Conservation (phyloP, 1,140 invertebrate species). For the Asobara japonica region DNA sequence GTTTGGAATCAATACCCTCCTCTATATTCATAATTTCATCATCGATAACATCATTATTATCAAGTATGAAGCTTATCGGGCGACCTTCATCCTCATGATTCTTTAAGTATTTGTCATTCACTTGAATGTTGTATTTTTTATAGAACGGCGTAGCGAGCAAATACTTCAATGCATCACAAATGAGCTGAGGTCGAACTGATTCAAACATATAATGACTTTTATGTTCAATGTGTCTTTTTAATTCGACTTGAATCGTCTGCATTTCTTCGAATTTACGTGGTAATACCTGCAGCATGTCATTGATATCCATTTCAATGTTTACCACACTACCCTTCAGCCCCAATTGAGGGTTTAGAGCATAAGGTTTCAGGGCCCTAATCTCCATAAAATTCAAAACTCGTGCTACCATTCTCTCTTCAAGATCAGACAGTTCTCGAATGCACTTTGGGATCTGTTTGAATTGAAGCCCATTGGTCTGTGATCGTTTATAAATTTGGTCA, state of each 20-base stretch:
- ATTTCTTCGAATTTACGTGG: too few species aligned
- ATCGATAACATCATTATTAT: too few species aligned
- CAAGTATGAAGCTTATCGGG: neutral
- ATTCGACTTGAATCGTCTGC: too few species aligned
- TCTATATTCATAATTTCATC: too few species aligned
- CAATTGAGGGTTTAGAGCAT: constrained; percentile 35
- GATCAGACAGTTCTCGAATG: too few species aligned
- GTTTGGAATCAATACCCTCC: neutral
- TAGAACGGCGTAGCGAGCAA: constrained; percentile 24
- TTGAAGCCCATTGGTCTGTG: neutral
- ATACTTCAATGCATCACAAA: constrained; percentile 34
- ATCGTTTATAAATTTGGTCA: neutral
- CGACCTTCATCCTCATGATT: neutral
- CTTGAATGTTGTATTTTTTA: constrained; percentile 30
- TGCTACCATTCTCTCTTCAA: constrained; percentile 33
- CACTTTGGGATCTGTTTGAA: constrained; percentile 20
- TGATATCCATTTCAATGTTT: constrained; percentile 35
- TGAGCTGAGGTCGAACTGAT: too few species aligned
- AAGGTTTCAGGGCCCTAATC: constrained; percentile 33
- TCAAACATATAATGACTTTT: too few species aligned
- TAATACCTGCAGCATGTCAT: too few species aligned
- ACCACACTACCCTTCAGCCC: constrained; percentile 37
- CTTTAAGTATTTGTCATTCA: constrained; percentile 8
- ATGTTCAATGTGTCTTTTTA: too few species aligned
- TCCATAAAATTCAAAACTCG: constrained; percentile 30